Evolutionary conservation across 1,140 invertebrate species (phyloP), one percentile per base, ranked within the genome.

Genomic region (Bactericera cockerelli): DNA sequence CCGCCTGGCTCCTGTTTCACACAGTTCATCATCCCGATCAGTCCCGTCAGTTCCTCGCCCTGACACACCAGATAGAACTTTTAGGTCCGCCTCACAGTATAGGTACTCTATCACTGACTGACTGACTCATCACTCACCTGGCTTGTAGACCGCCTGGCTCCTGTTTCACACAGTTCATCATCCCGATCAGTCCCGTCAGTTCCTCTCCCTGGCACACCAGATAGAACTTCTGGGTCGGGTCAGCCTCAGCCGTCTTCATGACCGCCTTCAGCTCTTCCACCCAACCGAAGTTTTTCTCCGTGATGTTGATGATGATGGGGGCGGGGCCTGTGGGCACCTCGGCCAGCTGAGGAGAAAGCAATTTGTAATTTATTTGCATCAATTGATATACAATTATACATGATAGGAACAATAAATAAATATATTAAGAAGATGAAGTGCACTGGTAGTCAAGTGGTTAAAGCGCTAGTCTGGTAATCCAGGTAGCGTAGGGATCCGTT

Each of bases 11-110:
- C 93, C 64, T 79, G 78, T 65, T 84, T 82, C 39, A 98, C 74
- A 69, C 94, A 98, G 64, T 89, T 93, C 57, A 86, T 81, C 63
- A 98, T 71, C 49, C 94, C 94, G 54, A 95, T 72, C 24, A 93
- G 76, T 57, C 94, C 93, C 69, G 76, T 84, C 16, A 69, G 69
- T 62, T 82, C 77, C 67, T 85, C 80, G 0, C 76, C 76, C 68
- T 84, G 77, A 55, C 76, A 78, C n/a, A 86, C 78, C 6, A 90
- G 69, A 67, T 89, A 80, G 31, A 92, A 74, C 63, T 81, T 80
- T 59, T 77, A 71, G n/a, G n/a, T n/a, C 24, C 70, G 70, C 64
- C 77, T 77, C 73, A n/a, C n/a, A n/a, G n/a, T n/a, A n/a, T n/a
- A n/a, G n/a, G n/a, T n/a, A n/a, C n/a, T n/a, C n/a, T n/a, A n/a